Evolutionary conservation across 2,888 invertebrate genomes (phyloP).

Genomic region (Apodemia zela): DNA sequence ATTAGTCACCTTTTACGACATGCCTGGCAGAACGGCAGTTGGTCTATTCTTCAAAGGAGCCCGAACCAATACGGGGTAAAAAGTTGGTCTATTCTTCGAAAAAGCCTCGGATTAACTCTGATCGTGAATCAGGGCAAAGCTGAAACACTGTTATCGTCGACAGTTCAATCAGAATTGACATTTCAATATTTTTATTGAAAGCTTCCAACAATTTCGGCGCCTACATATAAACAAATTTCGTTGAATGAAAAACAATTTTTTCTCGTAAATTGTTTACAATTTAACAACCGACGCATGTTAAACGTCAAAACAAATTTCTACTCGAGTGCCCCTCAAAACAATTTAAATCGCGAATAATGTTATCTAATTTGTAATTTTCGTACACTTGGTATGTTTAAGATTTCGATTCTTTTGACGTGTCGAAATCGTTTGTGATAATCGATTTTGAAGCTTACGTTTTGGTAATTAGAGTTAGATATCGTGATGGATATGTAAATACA

Average conservation of each 20-base stretch:
- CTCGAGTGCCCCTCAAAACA: not conserved
- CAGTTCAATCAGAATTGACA: not conserved
- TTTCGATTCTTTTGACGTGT: not conserved
- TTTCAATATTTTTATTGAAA: conserved; percentile 14
- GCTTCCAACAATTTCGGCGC: not conserved
- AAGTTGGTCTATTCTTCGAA: no score
- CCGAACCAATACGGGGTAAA: no score
- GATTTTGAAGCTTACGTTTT: not conserved
- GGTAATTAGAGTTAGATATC: not conserved
- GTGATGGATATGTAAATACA: not conserved
- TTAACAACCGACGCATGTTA: not conserved
- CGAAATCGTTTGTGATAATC: not conserved
- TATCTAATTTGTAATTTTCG: conserved; percentile 2
- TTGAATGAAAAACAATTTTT: conserved; percentile 8
- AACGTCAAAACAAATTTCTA: not conserved
- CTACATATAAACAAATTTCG: not conserved
- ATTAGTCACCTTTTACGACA: no score
- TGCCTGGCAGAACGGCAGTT: no score
- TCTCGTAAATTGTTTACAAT: not conserved
- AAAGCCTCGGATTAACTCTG: not conserved
- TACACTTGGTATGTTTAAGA: not conserved
- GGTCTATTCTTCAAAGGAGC: no score
- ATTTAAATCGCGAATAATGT: not conserved
- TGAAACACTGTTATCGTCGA: not conserved
- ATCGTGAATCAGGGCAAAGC: not conserved